Conservation (phyloP, 2,113 vertebrate species). For the Gasterosteus aculeatus region DNA sequence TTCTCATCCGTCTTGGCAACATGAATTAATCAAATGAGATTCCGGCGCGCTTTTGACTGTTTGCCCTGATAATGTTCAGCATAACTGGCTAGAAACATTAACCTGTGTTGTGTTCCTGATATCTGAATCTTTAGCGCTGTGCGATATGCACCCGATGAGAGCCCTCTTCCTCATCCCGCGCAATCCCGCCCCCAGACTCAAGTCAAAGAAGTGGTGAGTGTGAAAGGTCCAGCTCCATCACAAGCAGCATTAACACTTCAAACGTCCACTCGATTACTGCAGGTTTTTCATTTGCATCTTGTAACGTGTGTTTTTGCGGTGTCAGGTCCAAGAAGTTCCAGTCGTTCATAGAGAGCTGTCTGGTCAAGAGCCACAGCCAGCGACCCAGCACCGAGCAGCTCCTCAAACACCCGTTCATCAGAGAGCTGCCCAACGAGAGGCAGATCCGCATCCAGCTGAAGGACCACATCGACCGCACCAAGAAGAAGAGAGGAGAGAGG, state of each 20-base stretch:
- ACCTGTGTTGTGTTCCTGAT: background rate
- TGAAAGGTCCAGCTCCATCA: background rate
- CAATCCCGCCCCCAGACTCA: conserved; percentile 93
- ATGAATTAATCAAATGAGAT: conserved; percentile 25
- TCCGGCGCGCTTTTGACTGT: conserved; percentile 21
- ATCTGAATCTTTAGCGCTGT: conserved; percentile 86
- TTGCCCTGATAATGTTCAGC: conserved; percentile 30
- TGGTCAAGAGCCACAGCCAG: conserved; percentile 93
- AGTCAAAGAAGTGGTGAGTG: conserved; percentile 97
- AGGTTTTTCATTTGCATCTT: background rate
- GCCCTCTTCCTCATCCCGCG: conserved; percentile 97
- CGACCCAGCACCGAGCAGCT: conserved; percentile 92
- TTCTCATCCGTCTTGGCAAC: conserved; percentile 37
- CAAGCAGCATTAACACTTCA: background rate
- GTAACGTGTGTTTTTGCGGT: background rate
- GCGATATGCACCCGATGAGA: conserved; percentile 98
- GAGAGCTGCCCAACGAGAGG: conserved; percentile 91
- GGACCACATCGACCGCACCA: conserved; percentile 97
- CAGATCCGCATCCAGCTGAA: conserved; percentile 98
- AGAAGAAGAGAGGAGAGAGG: conserved; percentile 95
- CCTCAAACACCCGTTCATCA: conserved; percentile 93
- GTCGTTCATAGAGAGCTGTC: conserved; percentile 93
- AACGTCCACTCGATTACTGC: background rate
- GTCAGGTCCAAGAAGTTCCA: conserved; percentile 97
- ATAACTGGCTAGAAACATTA: conserved; percentile 2